Conservation (phyloP, 2,797 vertebrate species). For the Tarsius wallacei region DNA sequence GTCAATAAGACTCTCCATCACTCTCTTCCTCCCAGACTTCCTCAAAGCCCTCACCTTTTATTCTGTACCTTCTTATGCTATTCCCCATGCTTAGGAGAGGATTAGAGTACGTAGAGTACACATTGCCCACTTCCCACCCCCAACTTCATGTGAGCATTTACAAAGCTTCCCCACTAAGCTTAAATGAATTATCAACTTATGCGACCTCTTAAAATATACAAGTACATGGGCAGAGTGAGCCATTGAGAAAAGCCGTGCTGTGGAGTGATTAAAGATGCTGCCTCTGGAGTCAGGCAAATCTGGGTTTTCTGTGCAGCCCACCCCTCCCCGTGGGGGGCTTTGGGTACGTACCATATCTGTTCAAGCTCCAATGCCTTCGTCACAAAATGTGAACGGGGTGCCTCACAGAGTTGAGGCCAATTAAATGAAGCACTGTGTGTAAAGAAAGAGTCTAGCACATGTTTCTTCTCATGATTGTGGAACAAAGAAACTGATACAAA, state of each 20-base stretch:
- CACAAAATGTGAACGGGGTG: neutral
- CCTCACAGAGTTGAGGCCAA: neutral
- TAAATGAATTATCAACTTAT: slow-evolving; percentile 1
- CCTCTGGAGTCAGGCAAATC: neutral
- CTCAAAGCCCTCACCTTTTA: neutral
- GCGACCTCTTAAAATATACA: neutral
- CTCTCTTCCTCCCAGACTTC: neutral
- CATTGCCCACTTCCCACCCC: too few relatives aligned
- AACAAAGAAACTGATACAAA: neutral
- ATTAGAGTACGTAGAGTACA: neutral
- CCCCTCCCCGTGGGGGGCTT: neutral
- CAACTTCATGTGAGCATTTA: neutral
- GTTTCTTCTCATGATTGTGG: neutral
- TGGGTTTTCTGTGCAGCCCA: neutral
- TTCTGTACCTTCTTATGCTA: neutral
- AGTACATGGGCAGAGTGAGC: neutral
- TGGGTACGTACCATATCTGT: neutral
- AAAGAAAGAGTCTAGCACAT: neutral
- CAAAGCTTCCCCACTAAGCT: neutral
- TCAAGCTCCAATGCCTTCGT: neutral
- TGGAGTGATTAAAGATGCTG: neutral
- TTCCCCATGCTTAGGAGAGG: neutral
- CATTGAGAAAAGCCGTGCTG: neutral
- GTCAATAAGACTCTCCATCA: neutral
- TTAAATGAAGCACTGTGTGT: neutral